Evolutionary conservation across 2,888 invertebrate species (phyloP).

Genomic region (Pachydiplax longipennis): DNA sequence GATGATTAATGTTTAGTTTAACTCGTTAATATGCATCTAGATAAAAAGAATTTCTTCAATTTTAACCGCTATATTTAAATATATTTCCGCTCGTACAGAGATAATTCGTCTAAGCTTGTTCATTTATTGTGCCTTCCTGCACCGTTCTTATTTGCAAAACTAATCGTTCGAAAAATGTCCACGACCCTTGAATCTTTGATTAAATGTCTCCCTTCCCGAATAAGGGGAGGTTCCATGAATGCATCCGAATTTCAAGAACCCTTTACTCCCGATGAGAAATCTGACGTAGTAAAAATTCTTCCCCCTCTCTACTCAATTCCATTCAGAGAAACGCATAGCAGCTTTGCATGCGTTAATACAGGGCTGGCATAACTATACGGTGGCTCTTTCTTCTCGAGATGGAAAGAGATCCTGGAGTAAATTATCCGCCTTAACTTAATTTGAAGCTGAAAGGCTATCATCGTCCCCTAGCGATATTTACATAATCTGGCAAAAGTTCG

Average conservation of each 20-base stretch:
- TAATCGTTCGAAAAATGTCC: too few species aligned
- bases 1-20: too few species aligned
- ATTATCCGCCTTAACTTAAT: conserved; percentile 10
- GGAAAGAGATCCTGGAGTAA: neutral
- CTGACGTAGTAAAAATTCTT: neutral
- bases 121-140: too few species aligned
- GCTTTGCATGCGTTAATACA: neutral
- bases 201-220: too few species aligned
- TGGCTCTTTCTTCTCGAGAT: neutral
- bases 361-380: neutral
- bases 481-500: conserved; percentile 15
- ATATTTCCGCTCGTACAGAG: too few species aligned
- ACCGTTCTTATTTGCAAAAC: too few species aligned
- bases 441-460: conserved; percentile 7
- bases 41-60: too few species aligned
- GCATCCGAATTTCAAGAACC: neutral
- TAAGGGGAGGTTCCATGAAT: too few species aligned
- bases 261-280: neutral
- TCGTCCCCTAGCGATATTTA: neutral
- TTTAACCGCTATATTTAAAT: too few species aligned
- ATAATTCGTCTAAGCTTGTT: too few species aligned
- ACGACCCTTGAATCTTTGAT: too few species aligned
- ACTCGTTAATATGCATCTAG: too few species aligned
- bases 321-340: neutral
- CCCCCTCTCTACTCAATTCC: neutral